These are phyloP conservation scores for Muscicapa adusta DNA, from an alignment of 2,113 vertebrate species.

Conservation along the genomic window DNA sequence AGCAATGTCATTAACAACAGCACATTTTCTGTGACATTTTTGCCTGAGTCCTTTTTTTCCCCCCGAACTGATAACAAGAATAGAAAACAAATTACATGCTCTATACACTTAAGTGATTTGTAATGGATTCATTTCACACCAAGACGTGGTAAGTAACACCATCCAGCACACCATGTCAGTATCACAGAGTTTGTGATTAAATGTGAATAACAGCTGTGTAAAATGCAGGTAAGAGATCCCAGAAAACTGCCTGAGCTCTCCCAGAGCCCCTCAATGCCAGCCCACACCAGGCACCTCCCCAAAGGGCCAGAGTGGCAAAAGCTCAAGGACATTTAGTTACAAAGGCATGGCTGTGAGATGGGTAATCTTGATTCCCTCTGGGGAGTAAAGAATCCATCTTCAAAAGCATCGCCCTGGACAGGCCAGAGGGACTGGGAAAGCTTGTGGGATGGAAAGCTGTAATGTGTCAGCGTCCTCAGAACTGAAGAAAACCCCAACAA, in stretches of 20 bases:
- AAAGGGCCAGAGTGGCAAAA: neutral
- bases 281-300: neutral
- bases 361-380: neutral
- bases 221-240: neutral
- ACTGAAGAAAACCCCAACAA: neutral
- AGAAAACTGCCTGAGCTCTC: neutral
- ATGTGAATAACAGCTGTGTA: neutral
- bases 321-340: neutral
- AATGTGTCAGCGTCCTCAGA: neutral
- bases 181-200: neutral
- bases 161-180: neutral
- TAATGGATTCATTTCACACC: constrained; percentile 49
- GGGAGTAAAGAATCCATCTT: neutral
- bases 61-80: neutral
- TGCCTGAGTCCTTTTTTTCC: neutral
- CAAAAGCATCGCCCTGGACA: neutral
- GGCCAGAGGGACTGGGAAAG: neutral
- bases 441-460: neutral
- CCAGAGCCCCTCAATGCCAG: neutral
- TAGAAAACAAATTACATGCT: constrained; percentile 49
- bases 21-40: constrained; percentile 14
- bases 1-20: constrained; percentile 18
- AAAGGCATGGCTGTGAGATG: neutral
- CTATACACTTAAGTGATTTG: constrained; percentile 33
- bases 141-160: constrained; percentile 2